Conservation (phyloP, 2,797 vertebrate species). For the Erpetoichthys calabaricus region DNA sequence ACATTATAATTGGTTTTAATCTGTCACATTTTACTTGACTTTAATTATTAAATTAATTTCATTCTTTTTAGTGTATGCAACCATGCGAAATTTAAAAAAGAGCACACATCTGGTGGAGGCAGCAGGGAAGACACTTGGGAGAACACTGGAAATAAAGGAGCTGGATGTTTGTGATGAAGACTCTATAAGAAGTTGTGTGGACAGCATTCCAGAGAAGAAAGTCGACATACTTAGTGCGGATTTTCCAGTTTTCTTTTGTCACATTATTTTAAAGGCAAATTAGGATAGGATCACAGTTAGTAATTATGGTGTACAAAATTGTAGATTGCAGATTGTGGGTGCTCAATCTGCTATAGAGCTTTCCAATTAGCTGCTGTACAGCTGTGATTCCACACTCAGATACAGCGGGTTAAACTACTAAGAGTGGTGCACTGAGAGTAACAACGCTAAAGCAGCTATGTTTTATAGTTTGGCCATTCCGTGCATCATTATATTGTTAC, state of each 20-base stretch:
- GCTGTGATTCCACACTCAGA: too few species aligned
- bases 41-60: not conserved
- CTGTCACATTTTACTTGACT: not conserved
- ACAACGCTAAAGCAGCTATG: too few species aligned
- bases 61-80: slow-evolving; percentile 57
- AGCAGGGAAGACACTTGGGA: slow-evolving; percentile 47
- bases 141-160: slow-evolving; percentile 62
- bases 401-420: too few species aligned
- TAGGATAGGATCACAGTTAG: not conserved
- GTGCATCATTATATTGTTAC: too few species aligned
- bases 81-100: slow-evolving; percentile 62
- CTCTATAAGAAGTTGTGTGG: slow-evolving; percentile 64
- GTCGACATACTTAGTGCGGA: slow-evolving; percentile 66
- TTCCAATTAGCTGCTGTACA: too few species aligned
- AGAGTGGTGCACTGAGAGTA: too few species aligned
- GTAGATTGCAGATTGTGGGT: too few species aligned
- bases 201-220: slow-evolving; percentile 56
- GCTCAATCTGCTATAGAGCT: too few species aligned
- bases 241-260: not conserved
- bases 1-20: too few species aligned
- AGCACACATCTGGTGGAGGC: slow-evolving; percentile 44
- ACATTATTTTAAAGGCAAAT: not conserved
- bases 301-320: too few species aligned
- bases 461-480: too few species aligned
- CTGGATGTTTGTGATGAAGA: slow-evolving; percentile 64